phyloP scores from a whole-genome alignment of 2,113 vertebrate genomes.

The Trichomycterus rosablanca region DNA sequence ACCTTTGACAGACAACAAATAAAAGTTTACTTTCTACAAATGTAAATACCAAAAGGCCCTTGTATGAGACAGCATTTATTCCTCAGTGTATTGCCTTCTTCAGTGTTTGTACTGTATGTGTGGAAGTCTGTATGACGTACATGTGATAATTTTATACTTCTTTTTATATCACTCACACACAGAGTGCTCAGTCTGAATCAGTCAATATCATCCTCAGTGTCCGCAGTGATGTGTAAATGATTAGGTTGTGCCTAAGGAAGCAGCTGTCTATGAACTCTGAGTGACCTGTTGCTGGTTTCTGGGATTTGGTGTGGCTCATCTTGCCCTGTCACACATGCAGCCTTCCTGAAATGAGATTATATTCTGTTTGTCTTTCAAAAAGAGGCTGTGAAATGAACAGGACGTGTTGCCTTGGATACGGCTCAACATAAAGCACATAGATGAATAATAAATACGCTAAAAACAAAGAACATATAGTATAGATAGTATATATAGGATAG shows the following conservation, averaged over 20 bases:
- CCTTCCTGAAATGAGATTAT: slow-evolving; percentile 28
- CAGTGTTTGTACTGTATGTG: too few species aligned
- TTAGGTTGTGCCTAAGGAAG: slow-evolving; percentile 1
- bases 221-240: slow-evolving; percentile 23
- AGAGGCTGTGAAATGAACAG: slow-evolving; percentile 28
- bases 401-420: slow-evolving; percentile 37
- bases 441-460: slow-evolving; percentile 37
- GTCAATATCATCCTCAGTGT: slow-evolving; percentile 4
- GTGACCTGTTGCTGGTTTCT: slow-evolving; percentile 9
- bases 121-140: background rate
- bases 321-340: slow-evolving; percentile 9
- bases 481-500: slow-evolving; percentile 1
- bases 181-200: slow-evolving; percentile 7
- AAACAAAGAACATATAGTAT: too few species aligned
- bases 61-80: too few species aligned
- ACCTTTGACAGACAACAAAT: too few species aligned
- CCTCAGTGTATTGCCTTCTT: too few species aligned
- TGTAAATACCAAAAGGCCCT: too few species aligned
- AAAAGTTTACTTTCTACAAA: too few species aligned
- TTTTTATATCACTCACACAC: background rate
- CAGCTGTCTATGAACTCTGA: slow-evolving; percentile 18
- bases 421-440: slow-evolving; percentile 22
- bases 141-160: background rate
- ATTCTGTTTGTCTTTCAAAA: slow-evolving; percentile 28
- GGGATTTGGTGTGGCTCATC: slow-evolving; percentile 16